Evolutionary conservation across 2,888 invertebrate genomes (phyloP), one percentile per base, ranked within the genome.

Genomic region (Ashinkailepas kermadecensis): DNA sequence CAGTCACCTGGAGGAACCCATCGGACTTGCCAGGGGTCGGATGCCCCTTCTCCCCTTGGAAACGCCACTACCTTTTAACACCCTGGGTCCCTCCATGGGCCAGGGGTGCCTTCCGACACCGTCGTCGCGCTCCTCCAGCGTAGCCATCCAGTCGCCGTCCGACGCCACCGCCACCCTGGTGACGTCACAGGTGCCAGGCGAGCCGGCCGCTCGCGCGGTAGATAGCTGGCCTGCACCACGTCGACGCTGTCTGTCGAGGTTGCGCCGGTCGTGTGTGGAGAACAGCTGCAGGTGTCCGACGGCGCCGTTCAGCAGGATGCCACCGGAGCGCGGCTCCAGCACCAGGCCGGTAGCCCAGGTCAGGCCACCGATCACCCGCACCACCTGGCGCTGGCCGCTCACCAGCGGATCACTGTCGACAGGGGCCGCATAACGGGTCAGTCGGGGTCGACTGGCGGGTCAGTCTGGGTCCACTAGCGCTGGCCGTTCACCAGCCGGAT

Each of bases 81-180:
- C 39, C 39, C 39, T 39, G 39, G 39, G 39, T 39, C 39, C 39
- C 2, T 39, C 39, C 39, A 4, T 39, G 39, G 39, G 39, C 39
- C 39, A 1, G 39, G 39, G 39, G 39, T 39, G 4, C 39, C 39
- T 39, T 39, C 39, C 39, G 78, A 90, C 87, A 57, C 89, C 87
- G 87, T 92, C 92, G 85, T 91, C 89, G 23, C 85, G 88, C 85
- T 58, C 85, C 83, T 85, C 89, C 87, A 80, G 86, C 85, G 88
- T 88, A 8, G 86, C 87, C 78, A 89, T 83, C 89, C 89, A 89
- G 12, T 84, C 81, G 0, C 88, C 88, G 81, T 85, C 83, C 13
- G 83, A 82, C 83, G 85, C 85, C 82, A 88, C 86, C 18, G 86
- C 87, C 23, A 86, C 87, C 67, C 84, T 83, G 15, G 86, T 86